phyloP scores from a whole-genome alignment of 2,888 invertebrate species.

The Mesodorylaimus sp. region DNA sequence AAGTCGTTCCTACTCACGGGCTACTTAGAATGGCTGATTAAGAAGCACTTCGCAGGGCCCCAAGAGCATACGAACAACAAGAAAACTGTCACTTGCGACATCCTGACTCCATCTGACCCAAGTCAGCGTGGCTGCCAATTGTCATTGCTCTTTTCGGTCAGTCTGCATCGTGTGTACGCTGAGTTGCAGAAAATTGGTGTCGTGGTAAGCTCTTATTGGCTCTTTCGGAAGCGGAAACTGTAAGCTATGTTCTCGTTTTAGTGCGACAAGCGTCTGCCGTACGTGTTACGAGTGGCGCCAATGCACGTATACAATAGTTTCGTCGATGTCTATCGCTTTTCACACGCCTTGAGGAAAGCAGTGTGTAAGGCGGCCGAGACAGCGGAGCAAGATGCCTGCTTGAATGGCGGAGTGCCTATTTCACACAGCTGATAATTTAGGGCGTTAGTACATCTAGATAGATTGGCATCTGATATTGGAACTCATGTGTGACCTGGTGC shows the following conservation, averaged over 20 bases:
- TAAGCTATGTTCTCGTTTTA: slow-evolving; percentile 19
- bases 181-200: slow-evolving; percentile 38
- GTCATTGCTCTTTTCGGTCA: slow-evolving; percentile 36
- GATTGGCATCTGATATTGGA: too few relatives aligned
- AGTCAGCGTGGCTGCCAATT: slow-evolving; percentile 39
- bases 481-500: too few relatives aligned
- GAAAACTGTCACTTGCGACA: slow-evolving; percentile 20
- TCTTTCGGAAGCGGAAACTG: too few relatives aligned
- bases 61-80: slow-evolving; percentile 21
- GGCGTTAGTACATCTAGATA: too few relatives aligned
- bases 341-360: slow-evolving; percentile 15
- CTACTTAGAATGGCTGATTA: slow-evolving; percentile 38
- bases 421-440: too few relatives aligned
- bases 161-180: slow-evolving; percentile 32
- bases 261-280: slow-evolving; percentile 39
- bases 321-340: slow-evolving; percentile 34
- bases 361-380: too few relatives aligned
- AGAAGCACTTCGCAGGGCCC: too few relatives aligned
- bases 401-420: too few relatives aligned
- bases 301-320: slow-evolving; percentile 40
- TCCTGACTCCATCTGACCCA: slow-evolving; percentile 39
- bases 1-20: slow-evolving; percentile 40
- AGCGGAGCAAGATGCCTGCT: too few relatives aligned
- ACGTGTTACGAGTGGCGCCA: slow-evolving; percentile 39
- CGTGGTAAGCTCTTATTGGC: slow-evolving; percentile 31